Evolutionary conservation across 2,797 vertebrate species (phyloP).

Genomic region (Chlorospingus flavigularis): DNA sequence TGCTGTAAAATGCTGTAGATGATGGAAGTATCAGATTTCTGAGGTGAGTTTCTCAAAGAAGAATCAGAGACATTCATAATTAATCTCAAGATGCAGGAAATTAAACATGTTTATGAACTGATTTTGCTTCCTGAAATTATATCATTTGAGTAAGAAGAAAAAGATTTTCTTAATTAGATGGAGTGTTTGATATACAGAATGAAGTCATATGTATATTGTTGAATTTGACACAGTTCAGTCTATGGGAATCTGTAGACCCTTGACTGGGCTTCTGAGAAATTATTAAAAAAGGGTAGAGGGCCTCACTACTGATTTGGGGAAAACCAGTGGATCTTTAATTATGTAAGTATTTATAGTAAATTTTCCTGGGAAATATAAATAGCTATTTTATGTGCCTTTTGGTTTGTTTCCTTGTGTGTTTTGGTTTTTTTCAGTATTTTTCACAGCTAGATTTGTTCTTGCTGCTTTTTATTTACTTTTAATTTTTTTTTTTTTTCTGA

Average conservation of each 20-base stretch:
- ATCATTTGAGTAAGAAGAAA: neutral
- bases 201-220: neutral
- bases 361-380: neutral
- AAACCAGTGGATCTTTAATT: neutral
- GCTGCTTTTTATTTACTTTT: neutral
- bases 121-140: conserved; percentile 5
- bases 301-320: neutral
- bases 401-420: neutral
- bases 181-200: neutral
- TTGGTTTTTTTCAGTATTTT: neutral
- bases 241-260: neutral
- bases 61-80: neutral
- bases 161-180: neutral
- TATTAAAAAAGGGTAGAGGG: neutral
- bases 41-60: neutral
- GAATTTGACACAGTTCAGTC: neutral
- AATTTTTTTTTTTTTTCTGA: rapidly evolving
- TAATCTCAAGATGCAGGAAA: conserved; percentile 1
- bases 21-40: neutral
- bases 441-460: neutral
- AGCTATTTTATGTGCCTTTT: neutral
- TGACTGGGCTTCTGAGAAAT: neutral
- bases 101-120: neutral
- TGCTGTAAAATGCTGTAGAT: neutral
- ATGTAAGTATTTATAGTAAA: neutral